Evolutionary conservation across 2,113 vertebrate genomes (phyloP).

Genomic region (Myiozetetes cayanensis): DNA sequence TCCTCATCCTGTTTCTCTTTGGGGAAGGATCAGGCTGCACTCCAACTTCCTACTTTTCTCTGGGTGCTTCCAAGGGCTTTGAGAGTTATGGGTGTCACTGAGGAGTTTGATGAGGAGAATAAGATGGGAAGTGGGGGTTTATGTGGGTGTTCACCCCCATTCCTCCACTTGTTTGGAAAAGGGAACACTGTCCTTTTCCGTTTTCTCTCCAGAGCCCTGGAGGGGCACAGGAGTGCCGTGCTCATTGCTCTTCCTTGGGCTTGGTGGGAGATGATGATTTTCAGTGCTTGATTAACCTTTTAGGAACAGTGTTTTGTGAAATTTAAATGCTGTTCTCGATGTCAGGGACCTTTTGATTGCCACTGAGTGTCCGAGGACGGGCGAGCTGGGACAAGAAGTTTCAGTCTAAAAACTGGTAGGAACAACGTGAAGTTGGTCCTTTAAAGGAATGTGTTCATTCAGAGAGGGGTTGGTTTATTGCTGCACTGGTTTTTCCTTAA

Average conservation of each 20-base stretch:
- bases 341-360: too few species aligned
- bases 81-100: not conserved
- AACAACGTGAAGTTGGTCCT: not conserved
- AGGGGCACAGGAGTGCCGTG: too few species aligned
- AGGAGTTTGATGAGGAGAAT: not conserved
- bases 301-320: too few species aligned
- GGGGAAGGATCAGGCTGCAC: not conserved
- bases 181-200: not conserved
- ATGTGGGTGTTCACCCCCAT: not conserved
- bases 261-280: too few species aligned
- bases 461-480: not conserved
- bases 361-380: too few species aligned
- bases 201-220: not conserved
- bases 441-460: not conserved
- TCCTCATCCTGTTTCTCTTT: not conserved
- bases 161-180: not conserved
- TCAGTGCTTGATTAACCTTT: too few species aligned
- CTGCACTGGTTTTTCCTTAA: not conserved
- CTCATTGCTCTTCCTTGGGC: too few species aligned
- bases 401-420: not conserved
- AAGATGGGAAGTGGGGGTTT: not conserved
- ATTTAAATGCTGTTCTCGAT: too few species aligned
- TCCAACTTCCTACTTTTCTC: too few species aligned
- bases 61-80: not conserved
- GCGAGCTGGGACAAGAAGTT: not conserved